Percentiles rank a stretch among this genome's conserved stretches.
phyloP scores from a whole-genome alignment of 2,797 vertebrate genomes.

The Melanotaenia boesemani region DNA sequence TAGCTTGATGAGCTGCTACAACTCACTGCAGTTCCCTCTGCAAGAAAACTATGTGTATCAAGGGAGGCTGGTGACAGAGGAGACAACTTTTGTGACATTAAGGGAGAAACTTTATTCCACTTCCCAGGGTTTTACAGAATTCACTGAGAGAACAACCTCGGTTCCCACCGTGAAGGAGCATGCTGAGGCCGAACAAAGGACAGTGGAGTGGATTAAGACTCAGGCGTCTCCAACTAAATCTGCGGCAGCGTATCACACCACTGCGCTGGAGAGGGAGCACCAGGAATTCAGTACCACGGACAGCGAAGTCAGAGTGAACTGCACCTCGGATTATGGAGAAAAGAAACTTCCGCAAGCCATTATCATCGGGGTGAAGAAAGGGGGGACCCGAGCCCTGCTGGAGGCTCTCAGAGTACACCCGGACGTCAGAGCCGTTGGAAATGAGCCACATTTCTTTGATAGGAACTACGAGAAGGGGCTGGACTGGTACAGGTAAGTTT shows the following conservation, averaged over 20 bases:
- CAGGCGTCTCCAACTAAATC: constrained; percentile 82
- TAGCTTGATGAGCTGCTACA: constrained; percentile 94
- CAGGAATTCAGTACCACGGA: constrained; percentile 90
- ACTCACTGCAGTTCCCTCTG: constrained; percentile 89
- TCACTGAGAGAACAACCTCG: constrained; percentile 61
- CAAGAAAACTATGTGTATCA: constrained; percentile 86
- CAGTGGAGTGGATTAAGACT: constrained; percentile 82
- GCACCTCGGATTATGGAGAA: constrained; percentile 93
- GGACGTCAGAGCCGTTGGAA: constrained; percentile 96
- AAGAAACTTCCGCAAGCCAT: constrained; percentile 96
- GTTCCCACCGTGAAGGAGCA: constrained; percentile 57
- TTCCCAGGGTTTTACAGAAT: constrained; percentile 69
- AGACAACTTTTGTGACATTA: constrained; percentile 86
- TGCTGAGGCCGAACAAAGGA: constrained; percentile 75
- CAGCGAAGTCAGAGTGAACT: constrained; percentile 87
- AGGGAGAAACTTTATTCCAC: constrained; percentile 87
- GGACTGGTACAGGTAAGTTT: constrained; percentile 96
- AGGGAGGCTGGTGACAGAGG: constrained; percentile 82
- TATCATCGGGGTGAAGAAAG: constrained; percentile 98
- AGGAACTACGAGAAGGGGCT: constrained; percentile 96
- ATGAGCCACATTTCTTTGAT: constrained; percentile 99
- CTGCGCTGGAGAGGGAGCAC: constrained; percentile 81
- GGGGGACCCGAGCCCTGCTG: constrained; percentile 94
- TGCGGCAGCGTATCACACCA: constrained; percentile 75
- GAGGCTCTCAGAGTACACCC: constrained; percentile 96